These are phyloP conservation scores for Polydesmus complanatus DNA, from an alignment of 2,888 invertebrate species.

Conservation along the genomic window DNA sequence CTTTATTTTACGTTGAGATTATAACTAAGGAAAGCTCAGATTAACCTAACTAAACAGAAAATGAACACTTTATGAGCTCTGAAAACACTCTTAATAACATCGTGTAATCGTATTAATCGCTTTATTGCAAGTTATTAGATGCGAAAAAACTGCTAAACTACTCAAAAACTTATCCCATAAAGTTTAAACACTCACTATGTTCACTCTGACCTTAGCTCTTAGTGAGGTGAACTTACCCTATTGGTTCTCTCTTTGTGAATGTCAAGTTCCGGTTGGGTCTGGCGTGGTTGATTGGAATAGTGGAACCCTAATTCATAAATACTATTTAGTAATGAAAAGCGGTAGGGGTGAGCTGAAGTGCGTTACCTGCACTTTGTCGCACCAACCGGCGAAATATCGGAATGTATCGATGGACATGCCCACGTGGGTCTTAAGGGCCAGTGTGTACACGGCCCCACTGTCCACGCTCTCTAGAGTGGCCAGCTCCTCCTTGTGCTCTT, in stretches of 20 bases:
- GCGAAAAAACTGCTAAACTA: too few relatives aligned
- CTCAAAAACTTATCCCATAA: too few relatives aligned
- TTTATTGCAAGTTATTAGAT: too few relatives aligned
- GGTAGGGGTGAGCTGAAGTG: too few relatives aligned
- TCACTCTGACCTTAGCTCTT: neutral
- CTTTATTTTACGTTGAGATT: too few relatives aligned
- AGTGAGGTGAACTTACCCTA: constrained; percentile 46
- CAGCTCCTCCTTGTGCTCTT: constrained; percentile 81
- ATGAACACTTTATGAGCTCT: too few relatives aligned
- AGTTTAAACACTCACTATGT: neutral
- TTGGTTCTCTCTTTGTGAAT: constrained; percentile 76
- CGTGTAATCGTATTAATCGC: too few relatives aligned
- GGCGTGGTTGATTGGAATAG: constrained; percentile 83
- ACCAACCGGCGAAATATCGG: constrained; percentile 93
- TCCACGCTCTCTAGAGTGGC: constrained; percentile 88
- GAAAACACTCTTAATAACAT: too few relatives aligned
- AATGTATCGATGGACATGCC: constrained; percentile 97
- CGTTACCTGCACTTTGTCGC: constrained; percentile 73
- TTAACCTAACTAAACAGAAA: too few relatives aligned
- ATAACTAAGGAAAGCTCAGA: too few relatives aligned
- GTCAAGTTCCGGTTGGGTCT: constrained; percentile 79
- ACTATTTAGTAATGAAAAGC: neutral
- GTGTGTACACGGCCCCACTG: constrained; percentile 90
- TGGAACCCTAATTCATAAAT: constrained; percentile 55
- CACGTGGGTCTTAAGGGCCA: constrained; percentile 89